These are phyloP conservation scores for Mechanitis messenoides DNA, from an alignment of 2,888 invertebrate species.

Conservation along the genomic window DNA sequence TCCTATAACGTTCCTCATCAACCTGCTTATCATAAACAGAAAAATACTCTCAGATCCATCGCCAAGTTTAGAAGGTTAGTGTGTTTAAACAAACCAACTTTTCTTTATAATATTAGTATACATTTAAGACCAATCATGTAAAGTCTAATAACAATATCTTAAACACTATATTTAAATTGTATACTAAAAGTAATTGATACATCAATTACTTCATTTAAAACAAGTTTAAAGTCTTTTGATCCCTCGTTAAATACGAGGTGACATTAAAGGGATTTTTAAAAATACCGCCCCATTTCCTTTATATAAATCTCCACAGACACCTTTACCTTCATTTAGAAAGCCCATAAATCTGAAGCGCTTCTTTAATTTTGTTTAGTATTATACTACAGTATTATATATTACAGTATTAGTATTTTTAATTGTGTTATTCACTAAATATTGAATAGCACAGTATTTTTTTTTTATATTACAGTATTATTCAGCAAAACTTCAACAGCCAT, in stretches of 20 bases:
- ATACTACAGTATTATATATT: slow-evolving; percentile 11
- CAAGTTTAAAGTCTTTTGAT: slow-evolving; percentile 16
- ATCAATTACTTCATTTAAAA: not conserved
- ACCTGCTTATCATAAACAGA: no score
- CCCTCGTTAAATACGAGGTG: slow-evolving; percentile 30
- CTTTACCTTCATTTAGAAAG: slow-evolving; percentile 64
- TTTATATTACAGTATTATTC: no score
- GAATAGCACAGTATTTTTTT: no score
- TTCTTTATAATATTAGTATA: no score
- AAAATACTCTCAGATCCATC: no score
- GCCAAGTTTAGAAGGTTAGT: no score
- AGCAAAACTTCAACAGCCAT: no score
- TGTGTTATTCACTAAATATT: no score
- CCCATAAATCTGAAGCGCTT: slow-evolving; percentile 51
- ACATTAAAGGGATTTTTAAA: slow-evolving; percentile 49
- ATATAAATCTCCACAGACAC: slow-evolving; percentile 65
- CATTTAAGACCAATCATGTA: no score
- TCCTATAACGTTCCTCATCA: no score
- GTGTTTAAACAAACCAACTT: no score
- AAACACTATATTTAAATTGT: not conserved
- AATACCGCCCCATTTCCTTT: slow-evolving; percentile 57
- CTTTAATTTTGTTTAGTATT: slow-evolving; percentile 8
- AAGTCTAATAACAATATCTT: no score
- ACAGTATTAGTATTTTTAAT: not conserved
- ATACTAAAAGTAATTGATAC: slow-evolving; percentile 7